Evolutionary conservation across 2,888 invertebrate species (phyloP), one percentile per base, ranked within the genome.

Genomic region (Tenthredo livida): DNA sequence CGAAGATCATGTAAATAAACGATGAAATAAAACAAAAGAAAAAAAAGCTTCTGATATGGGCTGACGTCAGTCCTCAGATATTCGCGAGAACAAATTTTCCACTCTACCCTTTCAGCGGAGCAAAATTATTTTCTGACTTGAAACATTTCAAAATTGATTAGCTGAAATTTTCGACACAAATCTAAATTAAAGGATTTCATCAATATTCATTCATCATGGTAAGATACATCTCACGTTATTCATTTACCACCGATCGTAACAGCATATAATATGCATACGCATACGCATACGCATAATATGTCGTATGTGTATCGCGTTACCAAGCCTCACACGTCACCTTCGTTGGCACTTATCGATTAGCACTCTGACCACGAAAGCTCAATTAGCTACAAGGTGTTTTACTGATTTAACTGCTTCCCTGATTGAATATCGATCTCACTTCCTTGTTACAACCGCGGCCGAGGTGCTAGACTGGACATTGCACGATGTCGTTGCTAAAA

Each of bases 11-110:
- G 70, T 40, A n/a, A 73, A 43, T 73, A 73, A 43, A 67, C 33
- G 33, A 67, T 33, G 17, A 17, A 67, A 33, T 12, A 33, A 15
- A 29, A 33, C 1, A 5, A 29, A 75, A 29, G 25, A 75, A 29
- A 47, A n/a, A 75, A 33, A 33, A 33, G 33, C 33, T 17, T n/a
- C 7, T 4, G 4, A 54, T 21, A 29, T 47, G 10, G 21, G 40
- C 21, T 80, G 50, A 77, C 77, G 54, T 77, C 77, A 77, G 50
- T 77, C 33, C 33, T 12, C 17, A 77, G 50, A 73, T 43, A 21
- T 73, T 40, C 43, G 43, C 21, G 1, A 10, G 17, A 7, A 15
- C 6, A 67, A 67, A 43, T 43, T 73, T 40, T 43, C 73, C 61
- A 0, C 21, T n/a, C 25, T 4, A 15, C 43, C 43, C 15, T 25